Conservation (phyloP, 2,888 invertebrate species). For the Neoascia interrupta region DNA sequence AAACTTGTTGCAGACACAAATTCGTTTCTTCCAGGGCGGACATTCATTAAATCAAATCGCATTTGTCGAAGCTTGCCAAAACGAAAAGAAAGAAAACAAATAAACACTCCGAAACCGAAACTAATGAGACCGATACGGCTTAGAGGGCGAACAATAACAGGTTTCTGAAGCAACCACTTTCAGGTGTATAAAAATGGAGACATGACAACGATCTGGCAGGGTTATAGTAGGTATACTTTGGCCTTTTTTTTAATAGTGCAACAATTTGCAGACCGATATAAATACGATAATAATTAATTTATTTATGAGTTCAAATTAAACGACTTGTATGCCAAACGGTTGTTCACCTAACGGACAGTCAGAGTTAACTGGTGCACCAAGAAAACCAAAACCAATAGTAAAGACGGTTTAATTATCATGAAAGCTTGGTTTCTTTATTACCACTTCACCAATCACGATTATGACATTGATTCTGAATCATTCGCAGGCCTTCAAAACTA, state of each 20-base stretch:
- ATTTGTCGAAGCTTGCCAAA: conserved; percentile 44
- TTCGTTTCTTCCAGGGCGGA: conserved; percentile 22
- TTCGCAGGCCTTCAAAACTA: background rate
- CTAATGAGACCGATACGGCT: conserved; percentile 14
- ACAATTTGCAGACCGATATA: no score
- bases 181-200: conserved; percentile 27
- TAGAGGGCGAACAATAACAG: conserved; percentile 17
- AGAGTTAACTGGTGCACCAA: conserved; percentile 5
- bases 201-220: conserved; percentile 30
- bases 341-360: conserved; percentile 28
- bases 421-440: conserved; percentile 5
- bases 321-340: conserved; percentile 28
- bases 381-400: background rate
- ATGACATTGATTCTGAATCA: conserved; percentile 16
- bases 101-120: conserved; percentile 11
- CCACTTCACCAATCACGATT: conserved; percentile 15
- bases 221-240: background rate
- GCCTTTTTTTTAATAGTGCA: no score
- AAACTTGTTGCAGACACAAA: conserved; percentile 10
- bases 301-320: conserved; percentile 3
- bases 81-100: conserved; percentile 41
- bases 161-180: conserved; percentile 36
- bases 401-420: background rate
- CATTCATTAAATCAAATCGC: conserved; percentile 54
- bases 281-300: no score